Conservation (phyloP, 2,797 vertebrate genomes). For the Manis javanica region DNA sequence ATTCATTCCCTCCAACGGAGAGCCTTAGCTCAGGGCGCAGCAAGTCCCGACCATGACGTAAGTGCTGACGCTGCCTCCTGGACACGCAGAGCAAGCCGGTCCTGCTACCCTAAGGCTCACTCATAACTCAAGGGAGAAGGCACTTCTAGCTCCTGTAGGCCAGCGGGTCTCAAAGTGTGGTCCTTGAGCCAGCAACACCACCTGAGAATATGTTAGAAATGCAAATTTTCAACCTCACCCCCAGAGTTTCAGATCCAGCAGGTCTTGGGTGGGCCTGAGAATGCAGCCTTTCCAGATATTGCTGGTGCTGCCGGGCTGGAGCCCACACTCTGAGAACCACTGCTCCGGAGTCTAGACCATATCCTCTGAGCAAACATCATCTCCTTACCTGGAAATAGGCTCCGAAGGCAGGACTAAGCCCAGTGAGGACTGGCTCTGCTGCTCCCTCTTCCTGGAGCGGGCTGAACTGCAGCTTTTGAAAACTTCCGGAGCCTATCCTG, state of each 20-base stretch:
- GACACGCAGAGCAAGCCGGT: too few species aligned
- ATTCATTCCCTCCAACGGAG: neutral
- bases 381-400: neutral
- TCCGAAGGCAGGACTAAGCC: neutral
- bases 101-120: neutral
- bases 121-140: neutral
- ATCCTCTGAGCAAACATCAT: accelerated
- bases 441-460: neutral
- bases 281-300: neutral
- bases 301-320: neutral
- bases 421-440: neutral
- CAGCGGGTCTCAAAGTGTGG: neutral
- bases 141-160: neutral
- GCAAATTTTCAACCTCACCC: neutral
- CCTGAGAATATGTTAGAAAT: neutral
- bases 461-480: neutral
- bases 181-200: neutral
- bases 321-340: neutral
- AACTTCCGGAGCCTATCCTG: neutral
- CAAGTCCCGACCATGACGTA: neutral
- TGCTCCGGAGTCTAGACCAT: neutral
- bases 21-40: neutral
- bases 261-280: neutral
- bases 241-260: neutral
- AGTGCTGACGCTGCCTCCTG: neutral